Evolutionary conservation across 30 jellyfish, hydroid and myxozoan genomes (phyloP).

Genomic region (Morbakka virulenta): DNA sequence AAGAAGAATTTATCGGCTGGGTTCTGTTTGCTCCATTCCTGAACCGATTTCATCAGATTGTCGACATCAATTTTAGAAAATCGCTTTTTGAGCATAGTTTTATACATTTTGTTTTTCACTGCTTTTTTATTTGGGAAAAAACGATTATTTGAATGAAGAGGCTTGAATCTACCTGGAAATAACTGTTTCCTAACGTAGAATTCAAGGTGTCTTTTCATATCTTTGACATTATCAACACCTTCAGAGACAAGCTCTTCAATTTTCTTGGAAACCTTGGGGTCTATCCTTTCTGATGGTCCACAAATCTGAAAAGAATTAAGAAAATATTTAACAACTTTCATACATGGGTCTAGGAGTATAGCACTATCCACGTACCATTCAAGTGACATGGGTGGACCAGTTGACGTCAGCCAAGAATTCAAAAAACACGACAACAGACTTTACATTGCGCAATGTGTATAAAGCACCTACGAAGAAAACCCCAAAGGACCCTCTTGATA

Average conservation of each 20-base stretch:
- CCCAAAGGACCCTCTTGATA: no score
- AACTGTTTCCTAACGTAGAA: background rate
- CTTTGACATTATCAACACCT: conserved; percentile 1
- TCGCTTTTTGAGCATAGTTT: conserved; percentile 15
- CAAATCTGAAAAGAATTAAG: no score
- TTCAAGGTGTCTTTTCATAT: conserved; percentile 6
- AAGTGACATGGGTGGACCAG: no score
- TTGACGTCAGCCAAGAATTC: no score
- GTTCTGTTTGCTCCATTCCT: conserved; percentile 26
- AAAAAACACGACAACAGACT: no score
- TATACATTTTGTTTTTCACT: conserved; percentile 7
- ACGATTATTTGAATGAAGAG: background rate
- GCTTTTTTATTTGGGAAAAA: conserved; percentile 1
- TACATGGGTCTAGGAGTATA: no score
- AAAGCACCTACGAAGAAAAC: no score
- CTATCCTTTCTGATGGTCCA: no score
- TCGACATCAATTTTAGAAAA: conserved; percentile 23
- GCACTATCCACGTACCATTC: no score
- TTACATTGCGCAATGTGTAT: no score
- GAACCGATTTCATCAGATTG: conserved; percentile 22
- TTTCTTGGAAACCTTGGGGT: background rate
- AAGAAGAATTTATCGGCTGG: conserved; percentile 13
- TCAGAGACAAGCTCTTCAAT: background rate
- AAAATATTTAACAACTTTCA: no score
- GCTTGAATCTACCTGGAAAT: background rate